A percentile compares a stretch with the other conserved stretches of the same genome.
Evolutionary conservation across 1,140 invertebrate species (phyloP).

Genomic region (Calephelis virginiensis): DNA sequence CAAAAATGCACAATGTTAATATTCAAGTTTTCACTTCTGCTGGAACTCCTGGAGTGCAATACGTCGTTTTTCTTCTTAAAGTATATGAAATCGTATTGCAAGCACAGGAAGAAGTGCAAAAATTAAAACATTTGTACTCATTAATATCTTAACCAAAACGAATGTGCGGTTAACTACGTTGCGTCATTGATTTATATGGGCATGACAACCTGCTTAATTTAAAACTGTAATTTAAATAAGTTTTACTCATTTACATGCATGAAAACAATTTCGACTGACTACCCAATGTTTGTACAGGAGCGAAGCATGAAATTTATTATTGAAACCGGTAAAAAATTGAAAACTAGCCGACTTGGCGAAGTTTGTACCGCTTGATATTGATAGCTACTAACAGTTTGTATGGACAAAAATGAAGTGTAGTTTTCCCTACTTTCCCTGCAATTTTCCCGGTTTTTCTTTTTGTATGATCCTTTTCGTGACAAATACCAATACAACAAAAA

Average conservation of each 20-base stretch:
- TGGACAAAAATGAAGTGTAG: too few species aligned
- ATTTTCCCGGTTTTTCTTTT: too few species aligned
- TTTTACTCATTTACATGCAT: conserved; percentile 15
- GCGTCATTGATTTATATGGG: conserved; percentile 43
- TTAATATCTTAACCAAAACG: conserved; percentile 35
- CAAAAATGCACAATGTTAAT: too few species aligned
- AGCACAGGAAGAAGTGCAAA: background rate
- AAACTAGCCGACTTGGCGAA: background rate
- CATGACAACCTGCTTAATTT: conserved; percentile 21
- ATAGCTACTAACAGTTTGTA: too few species aligned
- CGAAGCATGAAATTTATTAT: conserved; percentile 5
- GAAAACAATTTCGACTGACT: conserved; percentile 8
- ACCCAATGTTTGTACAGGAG: background rate
- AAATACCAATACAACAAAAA: too few species aligned
- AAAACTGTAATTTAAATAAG: conserved; percentile 20
- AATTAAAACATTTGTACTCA: conserved; percentile 31
- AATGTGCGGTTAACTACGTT: conserved; percentile 42
- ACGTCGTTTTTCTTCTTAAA: too few species aligned
- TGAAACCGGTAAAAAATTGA: background rate
- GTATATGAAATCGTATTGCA: background rate
- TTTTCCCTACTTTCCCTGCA: too few species aligned
- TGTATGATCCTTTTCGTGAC: too few species aligned
- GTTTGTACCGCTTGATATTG: too few species aligned
- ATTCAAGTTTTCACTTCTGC: too few species aligned
- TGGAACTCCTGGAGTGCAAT: too few species aligned